A percentile compares a stretch with the other conserved stretches of the same genome.
phyloP scores from a whole-genome alignment of 1,140 invertebrate genomes.

The Thaumatotibia leucotreta region DNA sequence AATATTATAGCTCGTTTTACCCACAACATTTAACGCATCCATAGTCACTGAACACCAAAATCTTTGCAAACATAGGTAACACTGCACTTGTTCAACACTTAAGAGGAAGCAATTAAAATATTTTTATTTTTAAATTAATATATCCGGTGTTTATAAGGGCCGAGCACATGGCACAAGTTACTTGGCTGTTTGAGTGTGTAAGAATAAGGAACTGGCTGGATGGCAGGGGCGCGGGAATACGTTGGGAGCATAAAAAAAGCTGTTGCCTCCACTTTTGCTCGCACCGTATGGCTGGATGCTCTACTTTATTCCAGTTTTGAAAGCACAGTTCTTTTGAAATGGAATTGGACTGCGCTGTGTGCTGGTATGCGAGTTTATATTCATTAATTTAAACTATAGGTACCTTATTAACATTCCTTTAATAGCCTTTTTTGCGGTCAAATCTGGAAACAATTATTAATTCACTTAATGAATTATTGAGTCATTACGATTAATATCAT shows the following conservation, averaged over 20 bases:
- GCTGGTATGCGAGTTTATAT: conserved; percentile 2
- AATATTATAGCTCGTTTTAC: conserved; percentile 66
- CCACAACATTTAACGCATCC: conserved; percentile 60
- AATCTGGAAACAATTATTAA: not conserved
- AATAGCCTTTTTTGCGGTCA: not conserved
- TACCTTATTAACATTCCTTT: not conserved
- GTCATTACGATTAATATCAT: not conserved
- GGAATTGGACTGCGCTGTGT: not conserved
- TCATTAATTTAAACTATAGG: not conserved
- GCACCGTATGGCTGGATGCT: conserved; percentile 40
- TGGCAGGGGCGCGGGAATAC: conserved; percentile 63
- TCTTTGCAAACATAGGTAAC: not conserved
- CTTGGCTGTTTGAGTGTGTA: conserved; percentile 36
- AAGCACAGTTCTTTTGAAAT: conserved; percentile 3
- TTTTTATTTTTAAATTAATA: conserved; percentile 11
- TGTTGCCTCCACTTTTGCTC: conserved; percentile 51
- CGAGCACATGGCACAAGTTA: conserved; percentile 42
- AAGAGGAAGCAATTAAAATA: conserved; percentile 7
- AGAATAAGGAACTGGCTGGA: conserved; percentile 65
- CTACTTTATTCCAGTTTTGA: conserved; percentile 34
- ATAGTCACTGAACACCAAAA: conserved; percentile 27
- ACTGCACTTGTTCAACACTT: conserved; percentile 1
- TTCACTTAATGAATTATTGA: not conserved
- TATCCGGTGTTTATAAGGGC: conserved; percentile 14
- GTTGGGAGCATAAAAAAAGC: conserved; percentile 64